phyloP scores from a whole-genome alignment of 30 jellyfish, hydroid and myxozoan species.

The Rhopilema esculentum region DNA sequence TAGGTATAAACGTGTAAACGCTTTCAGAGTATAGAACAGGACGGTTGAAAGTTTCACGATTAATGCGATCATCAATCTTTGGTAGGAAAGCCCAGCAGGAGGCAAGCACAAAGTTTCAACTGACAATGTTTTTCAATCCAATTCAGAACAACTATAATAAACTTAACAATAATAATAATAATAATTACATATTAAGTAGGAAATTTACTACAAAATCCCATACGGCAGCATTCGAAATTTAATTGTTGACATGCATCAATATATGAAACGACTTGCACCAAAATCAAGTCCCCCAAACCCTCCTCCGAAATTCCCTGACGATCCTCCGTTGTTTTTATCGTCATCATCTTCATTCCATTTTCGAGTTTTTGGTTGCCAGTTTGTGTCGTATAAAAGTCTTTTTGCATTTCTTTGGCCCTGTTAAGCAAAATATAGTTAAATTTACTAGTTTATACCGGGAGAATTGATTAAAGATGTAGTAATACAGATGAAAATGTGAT shows the following conservation, averaged over 20 bases:
- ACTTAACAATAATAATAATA: not conserved
- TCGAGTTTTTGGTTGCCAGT: conserved; percentile 21
- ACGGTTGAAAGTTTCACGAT: too few relatives aligned
- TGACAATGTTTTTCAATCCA: too few relatives aligned
- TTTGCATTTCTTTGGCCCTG: conserved; percentile 21
- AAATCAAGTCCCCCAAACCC: conserved; percentile 33
- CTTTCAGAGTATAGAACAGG: too few relatives aligned
- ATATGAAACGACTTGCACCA: conserved; percentile 54
- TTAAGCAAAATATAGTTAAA: too few relatives aligned
- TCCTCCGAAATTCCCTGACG: conserved; percentile 60
- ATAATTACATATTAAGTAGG: too few relatives aligned
- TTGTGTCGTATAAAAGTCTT: conserved; percentile 9
- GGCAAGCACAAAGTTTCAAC: not conserved
- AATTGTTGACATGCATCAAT: not conserved
- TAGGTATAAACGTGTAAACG: too few relatives aligned
- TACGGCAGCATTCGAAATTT: not conserved
- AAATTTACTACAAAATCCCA: not conserved
- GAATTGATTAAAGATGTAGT: too few relatives aligned
- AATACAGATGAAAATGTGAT: too few relatives aligned
- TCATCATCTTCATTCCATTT: conserved; percentile 56
- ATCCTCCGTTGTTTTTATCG: conserved; percentile 46
- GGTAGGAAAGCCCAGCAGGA: not conserved
- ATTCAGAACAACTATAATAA: too few relatives aligned
- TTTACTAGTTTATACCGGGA: too few relatives aligned
- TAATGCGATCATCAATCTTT: too few relatives aligned